Conservation (phyloP, 2,113 vertebrate genomes). For the Vimba vimba region DNA sequence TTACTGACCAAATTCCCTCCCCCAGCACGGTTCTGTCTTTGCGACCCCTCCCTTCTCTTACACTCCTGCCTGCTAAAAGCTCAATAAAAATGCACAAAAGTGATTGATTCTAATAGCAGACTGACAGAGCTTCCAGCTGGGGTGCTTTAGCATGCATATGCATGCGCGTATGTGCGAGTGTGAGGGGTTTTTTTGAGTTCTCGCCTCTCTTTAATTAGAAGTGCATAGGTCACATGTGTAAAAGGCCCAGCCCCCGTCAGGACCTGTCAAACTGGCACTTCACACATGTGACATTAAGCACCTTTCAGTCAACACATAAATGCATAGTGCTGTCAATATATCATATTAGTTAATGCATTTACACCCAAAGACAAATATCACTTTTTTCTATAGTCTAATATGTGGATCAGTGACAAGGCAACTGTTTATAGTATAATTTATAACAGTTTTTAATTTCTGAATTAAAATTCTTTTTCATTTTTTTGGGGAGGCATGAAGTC, state of each 20-base stretch:
- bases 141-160: conserved; percentile 63
- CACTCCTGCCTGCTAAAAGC: conserved; percentile 66
- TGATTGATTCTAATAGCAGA: conserved; percentile 80
- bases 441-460: too few species aligned
- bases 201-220: conserved; percentile 55
- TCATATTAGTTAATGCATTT: conserved; percentile 49
- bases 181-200: conserved; percentile 19
- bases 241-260: conserved; percentile 48
- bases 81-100: conserved; percentile 78
- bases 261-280: conserved; percentile 45
- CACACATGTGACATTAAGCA: conserved; percentile 3
- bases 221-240: conserved; percentile 63
- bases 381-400: background rate
- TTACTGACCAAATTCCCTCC: conserved; percentile 69
- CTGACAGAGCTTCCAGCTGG: conserved; percentile 76
- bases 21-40: conserved; percentile 52
- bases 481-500: too few species aligned
- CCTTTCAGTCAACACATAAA: conserved; percentile 32
- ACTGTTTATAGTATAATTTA: too few species aligned
- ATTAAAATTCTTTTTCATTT: too few species aligned
- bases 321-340: background rate
- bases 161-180: conserved; percentile 37
- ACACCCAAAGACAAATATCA: background rate
- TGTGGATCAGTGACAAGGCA: background rate
- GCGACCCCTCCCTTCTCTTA: conserved; percentile 51